A percentile compares a stretch with the other conserved stretches of the same genome.
These are phyloP conservation scores for Myioborus melanocephalus DNA, from an alignment of 2,797 vertebrate genomes.

Conservation along the genomic window DNA sequence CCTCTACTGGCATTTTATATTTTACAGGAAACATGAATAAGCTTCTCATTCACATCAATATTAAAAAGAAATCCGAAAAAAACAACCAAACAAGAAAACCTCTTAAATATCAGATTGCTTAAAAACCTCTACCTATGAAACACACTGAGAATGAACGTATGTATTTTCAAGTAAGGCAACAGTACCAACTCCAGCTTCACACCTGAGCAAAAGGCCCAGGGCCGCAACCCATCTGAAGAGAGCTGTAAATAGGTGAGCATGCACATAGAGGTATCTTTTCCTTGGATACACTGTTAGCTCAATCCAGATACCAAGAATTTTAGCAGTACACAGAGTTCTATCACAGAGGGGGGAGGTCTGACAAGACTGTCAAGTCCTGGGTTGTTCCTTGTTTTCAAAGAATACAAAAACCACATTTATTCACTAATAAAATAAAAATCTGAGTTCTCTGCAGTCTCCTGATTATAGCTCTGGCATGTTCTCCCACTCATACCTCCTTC, in stretches of 20 bases:
- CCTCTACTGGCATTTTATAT: not conserved
- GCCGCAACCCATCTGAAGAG: not conserved
- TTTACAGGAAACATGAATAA: not conserved
- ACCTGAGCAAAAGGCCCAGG: not conserved
- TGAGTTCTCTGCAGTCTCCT: not conserved
- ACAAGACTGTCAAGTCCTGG: not conserved
- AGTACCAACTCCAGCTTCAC: not conserved
- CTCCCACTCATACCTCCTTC: not conserved
- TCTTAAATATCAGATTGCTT: not conserved
- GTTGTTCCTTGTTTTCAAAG: not conserved
- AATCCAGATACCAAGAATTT: not conserved
- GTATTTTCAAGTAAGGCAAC: not conserved
- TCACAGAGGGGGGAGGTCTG: not conserved
- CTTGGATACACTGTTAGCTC: not conserved
- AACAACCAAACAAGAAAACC: not conserved
- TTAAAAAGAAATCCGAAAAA: not conserved
- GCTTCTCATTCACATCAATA: not conserved
- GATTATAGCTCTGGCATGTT: not conserved
- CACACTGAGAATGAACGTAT: not conserved
- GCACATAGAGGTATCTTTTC: not conserved
- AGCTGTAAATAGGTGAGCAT: fast-evolving
- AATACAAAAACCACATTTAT: not conserved
- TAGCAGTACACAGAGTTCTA: not conserved
- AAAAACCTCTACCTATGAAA: not conserved
- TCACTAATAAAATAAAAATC: not conserved